A percentile compares a stretch with the other conserved stretches of the same genome.
Evolutionary conservation across 2,113 vertebrate genomes (phyloP).

Genomic region (Lophochroa leadbeateri): DNA sequence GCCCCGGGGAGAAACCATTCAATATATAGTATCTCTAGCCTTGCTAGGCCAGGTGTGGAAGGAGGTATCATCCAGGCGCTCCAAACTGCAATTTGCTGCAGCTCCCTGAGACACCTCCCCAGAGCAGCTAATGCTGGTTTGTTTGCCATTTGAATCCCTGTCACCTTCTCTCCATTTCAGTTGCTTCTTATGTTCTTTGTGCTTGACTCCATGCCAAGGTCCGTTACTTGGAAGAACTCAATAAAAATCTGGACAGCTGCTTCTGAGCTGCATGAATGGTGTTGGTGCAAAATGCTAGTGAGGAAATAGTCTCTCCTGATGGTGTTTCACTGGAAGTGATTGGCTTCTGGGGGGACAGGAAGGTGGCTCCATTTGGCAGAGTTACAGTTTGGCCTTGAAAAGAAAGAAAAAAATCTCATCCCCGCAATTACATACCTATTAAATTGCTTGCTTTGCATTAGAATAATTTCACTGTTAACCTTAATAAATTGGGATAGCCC

Average conservation of each 20-base stretch:
- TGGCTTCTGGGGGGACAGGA: background rate
- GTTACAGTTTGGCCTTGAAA: background rate
- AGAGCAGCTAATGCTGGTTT: background rate
- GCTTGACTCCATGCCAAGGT: background rate
- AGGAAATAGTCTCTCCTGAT: background rate
- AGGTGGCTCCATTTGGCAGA: background rate
- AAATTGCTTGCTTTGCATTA: slow-evolving; percentile 14
- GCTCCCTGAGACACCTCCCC: background rate
- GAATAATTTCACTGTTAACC: background rate
- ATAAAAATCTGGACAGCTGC: background rate
- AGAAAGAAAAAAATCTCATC: background rate
- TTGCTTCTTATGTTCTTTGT: background rate
- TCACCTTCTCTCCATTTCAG: background rate
- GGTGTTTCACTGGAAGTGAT: background rate
- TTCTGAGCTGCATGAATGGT: background rate
- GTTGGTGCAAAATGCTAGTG: background rate
- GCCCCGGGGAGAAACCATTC: accelerated
- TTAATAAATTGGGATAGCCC: background rate
- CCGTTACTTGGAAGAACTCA: background rate
- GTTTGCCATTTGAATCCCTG: background rate
- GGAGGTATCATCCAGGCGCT: background rate
- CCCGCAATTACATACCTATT: background rate
- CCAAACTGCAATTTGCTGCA: background rate
- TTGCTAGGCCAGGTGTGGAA: background rate
- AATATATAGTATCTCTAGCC: background rate